Percentiles rank a stretch among this genome's conserved stretches.
These are phyloP conservation scores for Quadroppia sp. DNA, from an alignment of 2,888 invertebrate genomes.

Conservation along the genomic window DNA sequence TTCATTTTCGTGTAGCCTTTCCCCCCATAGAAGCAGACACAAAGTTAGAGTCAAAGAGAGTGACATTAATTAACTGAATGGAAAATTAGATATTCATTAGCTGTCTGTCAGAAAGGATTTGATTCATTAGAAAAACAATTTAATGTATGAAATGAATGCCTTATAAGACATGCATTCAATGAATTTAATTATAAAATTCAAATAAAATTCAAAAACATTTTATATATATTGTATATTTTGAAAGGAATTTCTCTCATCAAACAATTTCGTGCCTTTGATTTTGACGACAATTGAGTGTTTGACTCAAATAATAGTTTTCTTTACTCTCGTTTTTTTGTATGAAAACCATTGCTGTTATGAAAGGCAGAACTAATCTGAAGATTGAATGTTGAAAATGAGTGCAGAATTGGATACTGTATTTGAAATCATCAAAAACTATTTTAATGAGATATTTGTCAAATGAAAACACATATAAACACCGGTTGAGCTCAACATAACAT, in stretches of 20 bases:
- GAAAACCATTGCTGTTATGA: neutral
- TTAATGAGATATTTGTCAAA: constrained; percentile 17
- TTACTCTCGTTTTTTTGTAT: neutral
- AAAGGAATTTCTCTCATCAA: no score
- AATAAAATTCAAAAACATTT: neutral
- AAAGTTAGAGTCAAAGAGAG: neutral
- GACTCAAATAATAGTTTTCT: neutral
- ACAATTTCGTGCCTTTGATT: neutral
- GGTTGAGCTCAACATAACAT: neutral
- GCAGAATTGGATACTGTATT: neutral
- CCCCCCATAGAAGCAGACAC: neutral
- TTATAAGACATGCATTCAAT: no score
- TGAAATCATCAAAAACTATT: neutral
- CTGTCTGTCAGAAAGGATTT: neutral
- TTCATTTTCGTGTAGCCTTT: no score
- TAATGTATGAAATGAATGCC: neutral
- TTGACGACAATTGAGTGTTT: neutral
- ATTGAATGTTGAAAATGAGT: neutral
- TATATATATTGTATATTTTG: no score
- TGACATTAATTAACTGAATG: constrained; percentile 27
- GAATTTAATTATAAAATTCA: no score
- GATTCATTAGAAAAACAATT: neutral
- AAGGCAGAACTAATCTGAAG: neutral
- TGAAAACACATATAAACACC: neutral
- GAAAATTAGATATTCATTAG: neutral